Base-by-base conservation (phyloP, 2,888 invertebrate genomes). In the Agrotis puta region DNA sequence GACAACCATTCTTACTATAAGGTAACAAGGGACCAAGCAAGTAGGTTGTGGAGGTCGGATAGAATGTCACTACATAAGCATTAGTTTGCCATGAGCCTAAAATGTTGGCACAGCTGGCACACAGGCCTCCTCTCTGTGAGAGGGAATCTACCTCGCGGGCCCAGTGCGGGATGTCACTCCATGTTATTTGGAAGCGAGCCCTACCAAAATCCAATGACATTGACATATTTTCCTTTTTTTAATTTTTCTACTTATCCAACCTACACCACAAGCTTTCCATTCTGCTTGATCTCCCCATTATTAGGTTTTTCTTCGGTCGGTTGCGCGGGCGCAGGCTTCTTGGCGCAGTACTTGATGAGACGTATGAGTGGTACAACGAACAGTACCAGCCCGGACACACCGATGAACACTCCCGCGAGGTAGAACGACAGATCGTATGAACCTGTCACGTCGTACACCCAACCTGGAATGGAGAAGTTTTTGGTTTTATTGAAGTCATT, bases 371-470 rank as follows among this genome's bases (percentile, higher is more conserved):
- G 96, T 59, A 87, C 77, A 0, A 94, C 80, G 6, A 94, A 79
- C 33, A 98, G 92, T 59, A 98, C 95, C 2, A 97, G 85, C 0
- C 98, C 98, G 2, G 98, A 98, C 16, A 98, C 66, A 0, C 97
- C 97, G 82, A 98, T 98, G 94, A 98, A 98, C 33, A 98, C 94
- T 0, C 98, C 98, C 2, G 98, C 97, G 66, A 98, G 90, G 94
- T 98, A 98, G 95, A 98, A 98, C 0, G 98, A 98, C 61, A 98
- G 94, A 91, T 98, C 97, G 94, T 98, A 98, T 13, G 97, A 97
- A 59, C 97, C 97, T 0, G 98, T 98, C 69, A 98, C 96, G 92
- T 98, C 98, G 93, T 97, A 98, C 54, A 98, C 96, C 97, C 98
- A 98, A 57, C 98, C 98, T 98, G 95, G 3, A 62, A 50, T 2